Evolutionary conservation across 2,113 vertebrate species (phyloP).

Genomic region (Anarhynchus alexandrinus): DNA sequence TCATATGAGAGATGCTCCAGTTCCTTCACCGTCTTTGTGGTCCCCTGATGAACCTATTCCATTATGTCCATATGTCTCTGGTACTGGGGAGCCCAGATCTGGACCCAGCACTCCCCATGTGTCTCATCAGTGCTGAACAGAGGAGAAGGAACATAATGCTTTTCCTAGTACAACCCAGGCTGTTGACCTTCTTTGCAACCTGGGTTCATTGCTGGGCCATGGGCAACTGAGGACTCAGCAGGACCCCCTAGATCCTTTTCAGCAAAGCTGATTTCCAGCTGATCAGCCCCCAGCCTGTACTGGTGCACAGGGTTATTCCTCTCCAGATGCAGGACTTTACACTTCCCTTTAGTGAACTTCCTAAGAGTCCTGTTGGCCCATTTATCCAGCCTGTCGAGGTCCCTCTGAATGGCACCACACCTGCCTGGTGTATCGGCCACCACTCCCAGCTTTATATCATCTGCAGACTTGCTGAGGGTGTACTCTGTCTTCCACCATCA

Average conservation of each 20-base stretch:
- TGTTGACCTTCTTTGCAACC: not conserved
- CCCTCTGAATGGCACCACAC: not conserved
- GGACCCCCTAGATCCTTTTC: not conserved
- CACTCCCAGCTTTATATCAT: not conserved
- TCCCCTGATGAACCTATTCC: not conserved
- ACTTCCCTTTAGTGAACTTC: not conserved
- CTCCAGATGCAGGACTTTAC: not conserved
- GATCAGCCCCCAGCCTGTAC: not conserved
- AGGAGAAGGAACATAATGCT: not conserved
- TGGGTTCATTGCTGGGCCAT: not conserved
- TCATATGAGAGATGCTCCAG: not conserved
- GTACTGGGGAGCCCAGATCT: not conserved
- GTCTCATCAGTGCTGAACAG: not conserved
- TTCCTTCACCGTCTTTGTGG: not conserved
- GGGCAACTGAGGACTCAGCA: not conserved
- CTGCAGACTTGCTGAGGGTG: not conserved
- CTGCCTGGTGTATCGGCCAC: accelerated
- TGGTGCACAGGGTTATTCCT: not conserved
- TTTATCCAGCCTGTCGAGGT: not conserved
- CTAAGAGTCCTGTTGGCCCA: not conserved
- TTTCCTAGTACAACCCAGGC: not conserved
- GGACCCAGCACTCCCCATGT: not conserved
- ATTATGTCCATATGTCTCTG: not conserved
- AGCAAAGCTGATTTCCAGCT: not conserved
- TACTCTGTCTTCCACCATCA: not conserved